Base-by-base conservation (phyloP, 2,113 vertebrate species). In the Camelus dromedarius region DNA sequence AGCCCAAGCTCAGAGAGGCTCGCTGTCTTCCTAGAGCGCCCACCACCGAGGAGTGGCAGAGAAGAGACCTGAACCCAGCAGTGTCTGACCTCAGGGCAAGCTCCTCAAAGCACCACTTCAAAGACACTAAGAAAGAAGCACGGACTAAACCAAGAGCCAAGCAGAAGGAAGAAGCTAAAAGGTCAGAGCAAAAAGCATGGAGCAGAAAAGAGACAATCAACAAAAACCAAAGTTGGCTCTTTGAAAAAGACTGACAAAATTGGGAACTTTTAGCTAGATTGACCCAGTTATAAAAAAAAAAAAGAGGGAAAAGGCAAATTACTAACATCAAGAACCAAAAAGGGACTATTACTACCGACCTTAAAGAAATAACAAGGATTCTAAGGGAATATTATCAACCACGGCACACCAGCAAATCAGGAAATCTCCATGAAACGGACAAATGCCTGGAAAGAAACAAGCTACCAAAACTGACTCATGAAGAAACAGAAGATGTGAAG, bases 151-250 rank as follows among this genome's bases (percentile, higher is more conserved):
- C 15, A 5, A 20, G 69, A 6, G 38, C 38, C 38, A 48, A 70
- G 30, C 22, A 81, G 54, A 5, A 11, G 11, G 26, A 79, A 38
- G n/a, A 0, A 70, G 24, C 35, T 6, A 8, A 30, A 72, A 42
- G n/a, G 15, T 0, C 0, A 67, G 26, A 48, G n/a, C 2, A 3
- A 22, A 10, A 30, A 11, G 2, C 3, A 30, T 18, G 24, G 19
- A 38, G 0, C 6, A 3, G 32, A 38, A 28, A 35, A 50, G 10
- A 28, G 38, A 35, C 54, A 38, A 13, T 35, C 12, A 32, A 12
- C 4, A 0, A 56, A 42, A 24, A 30, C 6, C 22, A 42, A 79
- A 60, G 32, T 7, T 8, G 28, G 11, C 19, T 91, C 38, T 12
- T 13, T 22, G 48, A 64, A 69, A 69, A 82, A 69, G 60, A 52